Percentiles rank a stretch among this genome's conserved stretches.
These are phyloP conservation scores for Sylvia borin DNA, from an alignment of 2,797 vertebrate species.

Conservation along the genomic window DNA sequence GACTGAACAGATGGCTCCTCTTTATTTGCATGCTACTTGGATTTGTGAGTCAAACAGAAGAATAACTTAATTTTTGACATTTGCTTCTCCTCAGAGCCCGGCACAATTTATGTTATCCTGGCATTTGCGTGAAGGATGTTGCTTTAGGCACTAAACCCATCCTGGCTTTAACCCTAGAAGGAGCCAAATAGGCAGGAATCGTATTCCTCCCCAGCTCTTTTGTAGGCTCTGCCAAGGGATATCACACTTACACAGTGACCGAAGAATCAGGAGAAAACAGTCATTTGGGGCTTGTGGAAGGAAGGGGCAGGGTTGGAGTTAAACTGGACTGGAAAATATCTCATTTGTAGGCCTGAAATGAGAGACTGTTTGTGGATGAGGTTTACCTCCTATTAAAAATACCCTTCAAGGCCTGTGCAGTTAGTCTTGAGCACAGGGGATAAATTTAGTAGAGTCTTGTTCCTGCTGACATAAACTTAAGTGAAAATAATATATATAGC, in stretches of 20 bases:
- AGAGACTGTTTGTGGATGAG: slow-evolving; percentile 47
- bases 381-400: slow-evolving; percentile 67
- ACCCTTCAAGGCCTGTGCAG: slow-evolving; percentile 28
- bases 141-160: slow-evolving; percentile 65
- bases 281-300: slow-evolving; percentile 56
- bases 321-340: slow-evolving; percentile 34
- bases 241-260: slow-evolving; percentile 53
- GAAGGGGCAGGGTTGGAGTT: slow-evolving; percentile 56
- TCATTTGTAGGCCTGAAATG: slow-evolving; percentile 60
- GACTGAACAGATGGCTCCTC: slow-evolving; percentile 68
- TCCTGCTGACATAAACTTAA: slow-evolving; percentile 40
- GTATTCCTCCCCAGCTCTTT: background rate
- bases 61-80: slow-evolving; percentile 72
- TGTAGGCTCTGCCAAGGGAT: slow-evolving; percentile 47
- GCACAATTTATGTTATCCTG: slow-evolving; percentile 60
- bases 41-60: slow-evolving; percentile 67
- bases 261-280: slow-evolving; percentile 64
- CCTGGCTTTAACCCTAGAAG: slow-evolving; percentile 59
- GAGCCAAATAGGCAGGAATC: slow-evolving; percentile 42
- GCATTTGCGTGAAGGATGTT: slow-evolving; percentile 66
- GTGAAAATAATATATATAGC: slow-evolving; percentile 47
- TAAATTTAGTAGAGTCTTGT: slow-evolving; percentile 46
- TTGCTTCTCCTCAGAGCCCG: slow-evolving; percentile 59
- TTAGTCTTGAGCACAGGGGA: background rate
- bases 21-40: slow-evolving; percentile 68